phyloP scores from a whole-genome alignment of 2,888 invertebrate species.

The Leptopilina myrica region DNA sequence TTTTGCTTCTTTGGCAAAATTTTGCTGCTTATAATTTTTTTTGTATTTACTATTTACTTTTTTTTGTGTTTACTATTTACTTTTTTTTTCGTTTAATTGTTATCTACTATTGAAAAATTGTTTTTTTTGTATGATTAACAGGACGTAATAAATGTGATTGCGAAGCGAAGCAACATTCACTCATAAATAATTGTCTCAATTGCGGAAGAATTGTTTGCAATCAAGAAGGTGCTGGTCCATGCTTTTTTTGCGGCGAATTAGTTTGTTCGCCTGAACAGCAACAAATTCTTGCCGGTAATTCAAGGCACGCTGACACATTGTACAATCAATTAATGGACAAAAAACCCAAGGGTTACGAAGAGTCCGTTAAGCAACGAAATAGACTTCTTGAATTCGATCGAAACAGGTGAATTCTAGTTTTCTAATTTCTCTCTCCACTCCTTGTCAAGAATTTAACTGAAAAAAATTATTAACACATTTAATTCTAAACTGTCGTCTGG shows the following conservation, averaged over 20 bases:
- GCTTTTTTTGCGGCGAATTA: conserved; percentile 92
- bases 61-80: too few relatives aligned
- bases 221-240: conserved; percentile 98
- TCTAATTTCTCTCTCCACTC: neutral
- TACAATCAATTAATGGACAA: conserved; percentile 82
- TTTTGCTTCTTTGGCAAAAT: too few relatives aligned
- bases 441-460: too few relatives aligned
- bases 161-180: conserved; percentile 91
- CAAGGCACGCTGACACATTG: conserved; percentile 84
- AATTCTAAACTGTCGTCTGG: too few relatives aligned
- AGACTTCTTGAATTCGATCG: conserved; percentile 90
- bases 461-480: too few relatives aligned
- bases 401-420: conserved; percentile 80
- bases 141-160: conserved; percentile 95
- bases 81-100: too few relatives aligned
- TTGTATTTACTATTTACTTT: too few relatives aligned
- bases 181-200: conserved; percentile 94
- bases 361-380: conserved; percentile 88
- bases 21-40: too few relatives aligned
- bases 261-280: conserved; percentile 89
- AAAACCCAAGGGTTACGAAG: conserved; percentile 81
- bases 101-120: too few relatives aligned
- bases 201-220: conserved; percentile 97
- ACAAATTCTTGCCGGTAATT: conserved; percentile 81
- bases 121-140: conserved; percentile 60